phyloP scores from a whole-genome alignment of 2,888 invertebrate species.

The Spatulosminthurus flaviceps region DNA sequence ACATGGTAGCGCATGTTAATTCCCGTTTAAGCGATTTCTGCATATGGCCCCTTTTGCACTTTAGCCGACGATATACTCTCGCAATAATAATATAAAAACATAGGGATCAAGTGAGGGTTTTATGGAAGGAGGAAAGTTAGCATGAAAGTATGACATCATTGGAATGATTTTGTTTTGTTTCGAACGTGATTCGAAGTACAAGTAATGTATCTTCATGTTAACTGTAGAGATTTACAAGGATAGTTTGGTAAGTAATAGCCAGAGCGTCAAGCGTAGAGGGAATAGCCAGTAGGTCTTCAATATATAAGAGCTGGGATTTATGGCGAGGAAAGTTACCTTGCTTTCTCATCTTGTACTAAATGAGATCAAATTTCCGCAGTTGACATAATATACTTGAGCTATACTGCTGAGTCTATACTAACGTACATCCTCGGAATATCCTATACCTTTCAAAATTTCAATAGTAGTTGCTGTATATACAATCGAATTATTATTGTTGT shows the following conservation, averaged over 20 bases:
- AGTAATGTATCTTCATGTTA: background rate
- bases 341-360: background rate
- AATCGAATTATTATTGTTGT: too few relatives aligned
- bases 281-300: conserved; percentile 3
- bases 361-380: conserved; percentile 10
- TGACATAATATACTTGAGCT: background rate
- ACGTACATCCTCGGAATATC: too few relatives aligned
- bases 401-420: background rate
- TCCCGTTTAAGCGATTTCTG: too few relatives aligned
- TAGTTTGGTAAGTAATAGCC: conserved; percentile 1
- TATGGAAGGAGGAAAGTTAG: background rate
- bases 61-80: too few relatives aligned
- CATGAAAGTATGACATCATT: background rate
- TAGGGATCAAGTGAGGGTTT: too few relatives aligned
- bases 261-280: background rate
- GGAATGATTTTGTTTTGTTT: background rate
- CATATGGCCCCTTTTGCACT: too few relatives aligned
- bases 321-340: background rate
- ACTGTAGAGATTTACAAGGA: background rate
- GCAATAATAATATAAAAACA: too few relatives aligned
- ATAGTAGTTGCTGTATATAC: too few relatives aligned
- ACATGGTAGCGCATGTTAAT: too few relatives aligned
- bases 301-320: background rate
- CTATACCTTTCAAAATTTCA: too few relatives aligned
- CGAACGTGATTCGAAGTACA: background rate